These are phyloP conservation scores for Rhynchonycteris naso DNA, from an alignment of 2,797 vertebrate genomes.

Conservation along the genomic window DNA sequence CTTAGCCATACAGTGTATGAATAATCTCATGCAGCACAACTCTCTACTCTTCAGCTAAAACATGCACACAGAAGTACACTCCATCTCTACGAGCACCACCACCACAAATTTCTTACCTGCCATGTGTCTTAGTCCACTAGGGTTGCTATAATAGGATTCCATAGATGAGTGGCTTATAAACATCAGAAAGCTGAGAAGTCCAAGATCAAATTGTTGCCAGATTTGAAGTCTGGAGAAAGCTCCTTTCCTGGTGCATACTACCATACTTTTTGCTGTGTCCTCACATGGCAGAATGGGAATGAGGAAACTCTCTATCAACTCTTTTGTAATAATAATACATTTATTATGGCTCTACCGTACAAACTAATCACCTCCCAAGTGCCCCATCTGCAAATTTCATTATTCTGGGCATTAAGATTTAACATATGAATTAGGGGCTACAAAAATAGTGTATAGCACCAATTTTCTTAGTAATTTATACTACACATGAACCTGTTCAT, in stretches of 20 bases:
- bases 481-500: neutral
- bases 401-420: neutral
- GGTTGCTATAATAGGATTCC: neutral
- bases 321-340: neutral
- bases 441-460: neutral
- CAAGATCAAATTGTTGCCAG: neutral
- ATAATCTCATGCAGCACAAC: neutral
- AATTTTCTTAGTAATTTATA: neutral
- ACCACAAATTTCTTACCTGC: neutral
- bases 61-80: neutral
- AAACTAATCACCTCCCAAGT: neutral
- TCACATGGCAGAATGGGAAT: neutral
- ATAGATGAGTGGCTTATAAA: neutral
- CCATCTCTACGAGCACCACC: neutral
- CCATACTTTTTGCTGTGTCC: neutral
- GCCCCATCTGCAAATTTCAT: neutral
- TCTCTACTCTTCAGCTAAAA: neutral
- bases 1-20: neutral
- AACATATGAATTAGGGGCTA: neutral
- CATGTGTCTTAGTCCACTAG: neutral
- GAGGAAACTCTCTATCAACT: neutral
- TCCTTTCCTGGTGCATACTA: neutral
- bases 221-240: neutral
- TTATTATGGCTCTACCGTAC: neutral
- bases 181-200: neutral